A percentile compares a stretch with the other conserved stretches of the same genome.
Conservation (phyloP, 1,140 invertebrate species). For the Neomicropteryx cornuta region DNA sequence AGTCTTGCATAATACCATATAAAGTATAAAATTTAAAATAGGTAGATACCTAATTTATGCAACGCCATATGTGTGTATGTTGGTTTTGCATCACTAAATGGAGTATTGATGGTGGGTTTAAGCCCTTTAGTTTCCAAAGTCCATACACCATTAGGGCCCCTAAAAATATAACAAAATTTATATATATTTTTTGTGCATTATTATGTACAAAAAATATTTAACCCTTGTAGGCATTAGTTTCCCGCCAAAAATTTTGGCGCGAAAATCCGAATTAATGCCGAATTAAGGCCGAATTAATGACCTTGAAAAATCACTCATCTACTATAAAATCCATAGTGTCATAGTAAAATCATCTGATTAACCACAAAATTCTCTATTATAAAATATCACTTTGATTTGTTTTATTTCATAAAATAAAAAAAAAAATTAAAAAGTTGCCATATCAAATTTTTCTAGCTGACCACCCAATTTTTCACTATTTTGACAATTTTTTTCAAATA, state of each 20-base stretch:
- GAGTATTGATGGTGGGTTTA: conserved; percentile 73
- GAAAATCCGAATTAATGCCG: conserved; percentile 4
- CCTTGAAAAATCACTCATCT: background rate
- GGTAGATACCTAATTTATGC: conserved; percentile 64
- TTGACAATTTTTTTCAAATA: too few relatives aligned
- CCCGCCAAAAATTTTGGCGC: conserved; percentile 9
- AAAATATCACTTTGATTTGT: too few relatives aligned
- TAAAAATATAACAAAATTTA: conserved; percentile 31
- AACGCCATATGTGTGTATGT: conserved; percentile 93
- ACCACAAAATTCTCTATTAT: too few relatives aligned
- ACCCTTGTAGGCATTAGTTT: conserved; percentile 4
- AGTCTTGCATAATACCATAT: too few relatives aligned
- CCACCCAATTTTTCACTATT: too few relatives aligned
- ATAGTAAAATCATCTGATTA: too few relatives aligned
- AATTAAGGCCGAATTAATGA: background rate
- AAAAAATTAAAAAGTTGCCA: too few relatives aligned
- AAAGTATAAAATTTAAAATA: too few relatives aligned
- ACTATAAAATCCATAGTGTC: conserved; percentile 2
- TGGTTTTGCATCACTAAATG: conserved; percentile 86
- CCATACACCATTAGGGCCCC: conserved; percentile 96
- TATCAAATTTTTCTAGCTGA: too few relatives aligned
- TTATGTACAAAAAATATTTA: conserved; percentile 9
- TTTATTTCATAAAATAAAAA: too few relatives aligned
- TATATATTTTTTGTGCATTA: conserved; percentile 4
- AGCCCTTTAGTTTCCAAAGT: conserved; percentile 89